Evolutionary conservation across 2,113 vertebrate genomes (phyloP).

Genomic region (Hydropotes inermis): DNA sequence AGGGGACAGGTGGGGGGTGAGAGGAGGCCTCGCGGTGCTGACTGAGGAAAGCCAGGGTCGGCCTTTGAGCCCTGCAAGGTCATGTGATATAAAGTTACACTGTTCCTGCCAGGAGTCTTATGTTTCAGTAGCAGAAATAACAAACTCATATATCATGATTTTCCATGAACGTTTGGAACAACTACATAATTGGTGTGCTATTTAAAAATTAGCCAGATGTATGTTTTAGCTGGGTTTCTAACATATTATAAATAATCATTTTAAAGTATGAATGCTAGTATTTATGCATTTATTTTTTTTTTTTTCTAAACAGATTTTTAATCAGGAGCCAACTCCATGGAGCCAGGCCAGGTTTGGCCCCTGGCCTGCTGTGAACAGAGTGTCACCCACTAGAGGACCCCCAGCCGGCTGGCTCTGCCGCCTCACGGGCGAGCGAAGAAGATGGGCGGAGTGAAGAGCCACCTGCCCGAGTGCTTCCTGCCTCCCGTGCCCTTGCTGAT

Average conservation of each 20-base stretch:
- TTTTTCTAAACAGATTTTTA: conserved; percentile 73
- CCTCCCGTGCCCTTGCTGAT: conserved; percentile 78
- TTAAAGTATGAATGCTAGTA: background rate
- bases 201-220: background rate
- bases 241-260: background rate
- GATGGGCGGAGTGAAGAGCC: conserved; percentile 74
- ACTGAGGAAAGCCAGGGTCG: background rate
- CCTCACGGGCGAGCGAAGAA: conserved; percentile 59
- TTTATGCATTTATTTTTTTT: background rate
- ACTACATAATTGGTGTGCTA: background rate
- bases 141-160: background rate
- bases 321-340: conserved; percentile 60
- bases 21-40: background rate
- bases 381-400: conserved; percentile 23
- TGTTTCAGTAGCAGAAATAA: background rate
- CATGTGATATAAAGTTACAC: background rate
- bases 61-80: background rate
- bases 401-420: conserved; percentile 32
- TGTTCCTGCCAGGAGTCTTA: background rate
- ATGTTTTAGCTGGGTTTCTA: background rate
- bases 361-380: conserved; percentile 53
- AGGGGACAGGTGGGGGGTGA: background rate
- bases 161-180: background rate
- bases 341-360: conserved; percentile 66
- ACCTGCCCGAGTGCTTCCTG: conserved; percentile 75